Conservation (phyloP, 2,888 invertebrate species). For the Lamellibrachia columna region DNA sequence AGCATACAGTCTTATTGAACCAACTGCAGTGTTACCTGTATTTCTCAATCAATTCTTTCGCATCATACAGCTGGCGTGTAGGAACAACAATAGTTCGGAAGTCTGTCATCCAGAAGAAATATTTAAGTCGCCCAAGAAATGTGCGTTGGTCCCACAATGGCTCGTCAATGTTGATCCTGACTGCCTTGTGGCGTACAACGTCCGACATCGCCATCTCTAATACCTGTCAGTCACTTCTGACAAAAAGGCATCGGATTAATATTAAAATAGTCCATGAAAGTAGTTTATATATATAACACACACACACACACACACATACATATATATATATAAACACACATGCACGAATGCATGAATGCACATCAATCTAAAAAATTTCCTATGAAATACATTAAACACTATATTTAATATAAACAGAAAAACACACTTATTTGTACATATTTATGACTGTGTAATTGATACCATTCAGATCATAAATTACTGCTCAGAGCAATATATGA, state of each 20-base stretch:
- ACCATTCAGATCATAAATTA: too few relatives aligned
- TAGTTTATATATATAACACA: background rate
- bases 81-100: slow-evolving; percentile 85
- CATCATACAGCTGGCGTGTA: slow-evolving; percentile 66
- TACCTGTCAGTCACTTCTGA: background rate
- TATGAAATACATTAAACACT: background rate
- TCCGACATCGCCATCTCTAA: background rate
- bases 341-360: background rate
- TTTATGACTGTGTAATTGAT: too few relatives aligned
- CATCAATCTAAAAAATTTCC: background rate
- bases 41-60: slow-evolving; percentile 78
- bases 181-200: background rate
- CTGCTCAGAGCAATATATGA: too few relatives aligned
- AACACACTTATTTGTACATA: too few relatives aligned
- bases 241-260: background rate
- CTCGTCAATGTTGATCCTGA: slow-evolving; percentile 74
- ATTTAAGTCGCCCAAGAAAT: slow-evolving; percentile 87
- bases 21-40: slow-evolving; percentile 71
- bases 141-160: slow-evolving; percentile 91
- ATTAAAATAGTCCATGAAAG: background rate
- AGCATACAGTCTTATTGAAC: too few relatives aligned
- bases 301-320: background rate
- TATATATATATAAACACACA: slow-evolving; percentile 14
- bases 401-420: too few relatives aligned
- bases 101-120: slow-evolving; percentile 92